Evolutionary conservation across 35 echinoderm and acorn worm genomes (phyloP).

Genomic region (Ophioderma brevispina): DNA sequence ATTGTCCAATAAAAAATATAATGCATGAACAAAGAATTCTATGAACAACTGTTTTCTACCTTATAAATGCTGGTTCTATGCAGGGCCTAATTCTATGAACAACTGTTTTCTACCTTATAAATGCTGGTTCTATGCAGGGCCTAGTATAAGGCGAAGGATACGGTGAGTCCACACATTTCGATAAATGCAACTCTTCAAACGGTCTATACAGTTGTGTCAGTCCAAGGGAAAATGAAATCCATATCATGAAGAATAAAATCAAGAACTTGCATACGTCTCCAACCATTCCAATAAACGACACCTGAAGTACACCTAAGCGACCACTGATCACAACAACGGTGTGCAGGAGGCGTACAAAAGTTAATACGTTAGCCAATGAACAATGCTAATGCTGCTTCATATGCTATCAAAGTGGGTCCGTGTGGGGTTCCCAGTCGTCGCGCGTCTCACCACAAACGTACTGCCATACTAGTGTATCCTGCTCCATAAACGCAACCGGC

Average conservation of each 20-base stretch:
- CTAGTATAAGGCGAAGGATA: too few species aligned
- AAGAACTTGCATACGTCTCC: slow-evolving; percentile 14
- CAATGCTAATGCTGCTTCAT: slow-evolving; percentile 28
- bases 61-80: not conserved
- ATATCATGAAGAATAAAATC: slow-evolving; percentile 23
- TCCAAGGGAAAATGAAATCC: slow-evolving; percentile 30
- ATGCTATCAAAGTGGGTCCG: slow-evolving; percentile 36
- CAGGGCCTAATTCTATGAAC: too few species aligned
- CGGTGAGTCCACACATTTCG: slow-evolving; percentile 27
- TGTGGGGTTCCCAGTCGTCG: not conserved
- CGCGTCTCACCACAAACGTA: not conserved
- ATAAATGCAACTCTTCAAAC: slow-evolving; percentile 41
- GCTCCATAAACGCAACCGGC: too few species aligned
- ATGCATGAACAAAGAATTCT: too few species aligned
- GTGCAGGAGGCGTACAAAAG: not conserved
- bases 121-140: not conserved
- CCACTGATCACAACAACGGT: slow-evolving; percentile 6
- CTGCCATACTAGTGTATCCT: too few species aligned
- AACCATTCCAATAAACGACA: slow-evolving; percentile 28
- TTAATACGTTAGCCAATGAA: slow-evolving; percentile 22
- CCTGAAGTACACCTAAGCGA: not conserved
- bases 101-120: not conserved
- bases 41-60: not conserved
- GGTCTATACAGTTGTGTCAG: slow-evolving; percentile 37
- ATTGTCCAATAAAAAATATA: too few species aligned